These are phyloP conservation scores for Mesocentrotus franciscanus DNA, from an alignment of 53 echinoderm and acorn worm species.

Conservation along the genomic window DNA sequence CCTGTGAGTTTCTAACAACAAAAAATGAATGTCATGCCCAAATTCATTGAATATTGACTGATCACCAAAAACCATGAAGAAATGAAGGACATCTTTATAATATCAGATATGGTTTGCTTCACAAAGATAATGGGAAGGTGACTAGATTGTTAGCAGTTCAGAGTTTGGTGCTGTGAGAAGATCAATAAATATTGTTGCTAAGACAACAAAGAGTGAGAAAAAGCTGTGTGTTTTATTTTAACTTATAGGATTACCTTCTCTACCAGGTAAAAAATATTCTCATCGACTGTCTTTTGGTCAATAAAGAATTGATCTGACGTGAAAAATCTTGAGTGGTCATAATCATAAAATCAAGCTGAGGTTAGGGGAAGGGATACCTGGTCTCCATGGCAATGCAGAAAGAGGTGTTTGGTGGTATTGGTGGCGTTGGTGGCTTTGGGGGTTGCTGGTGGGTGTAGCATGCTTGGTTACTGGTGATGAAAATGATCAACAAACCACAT, in stretches of 20 bases:
- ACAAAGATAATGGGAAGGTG: neutral
- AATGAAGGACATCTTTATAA: neutral
- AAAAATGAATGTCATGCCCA: neutral
- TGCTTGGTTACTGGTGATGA: slow-evolving; percentile 45
- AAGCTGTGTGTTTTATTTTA: neutral
- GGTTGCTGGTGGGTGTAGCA: neutral
- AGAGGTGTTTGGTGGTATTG: slow-evolving; percentile 59
- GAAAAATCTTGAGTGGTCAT: neutral
- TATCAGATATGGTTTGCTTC: neutral
- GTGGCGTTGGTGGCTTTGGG: slow-evolving; percentile 16
- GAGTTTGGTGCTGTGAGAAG: neutral
- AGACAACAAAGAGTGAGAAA: neutral
- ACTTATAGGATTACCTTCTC: neutral
- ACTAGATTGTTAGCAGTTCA: slow-evolving; percentile 24
- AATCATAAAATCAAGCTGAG: neutral
- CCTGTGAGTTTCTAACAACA: neutral
- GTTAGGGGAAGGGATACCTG: neutral
- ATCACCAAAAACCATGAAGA: slow-evolving; percentile 33
- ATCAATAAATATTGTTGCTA: slow-evolving; percentile 4
- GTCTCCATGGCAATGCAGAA: slow-evolving; percentile 12
- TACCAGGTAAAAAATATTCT: neutral
- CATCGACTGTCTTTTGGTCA: neutral
- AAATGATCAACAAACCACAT: slow-evolving; percentile 47
- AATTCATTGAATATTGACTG: neutral
- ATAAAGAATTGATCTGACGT: neutral